Evolutionary conservation across 2,113 vertebrate species (phyloP), one percentile per base, ranked within the genome.

Genomic region (Turnix velox): DNA sequence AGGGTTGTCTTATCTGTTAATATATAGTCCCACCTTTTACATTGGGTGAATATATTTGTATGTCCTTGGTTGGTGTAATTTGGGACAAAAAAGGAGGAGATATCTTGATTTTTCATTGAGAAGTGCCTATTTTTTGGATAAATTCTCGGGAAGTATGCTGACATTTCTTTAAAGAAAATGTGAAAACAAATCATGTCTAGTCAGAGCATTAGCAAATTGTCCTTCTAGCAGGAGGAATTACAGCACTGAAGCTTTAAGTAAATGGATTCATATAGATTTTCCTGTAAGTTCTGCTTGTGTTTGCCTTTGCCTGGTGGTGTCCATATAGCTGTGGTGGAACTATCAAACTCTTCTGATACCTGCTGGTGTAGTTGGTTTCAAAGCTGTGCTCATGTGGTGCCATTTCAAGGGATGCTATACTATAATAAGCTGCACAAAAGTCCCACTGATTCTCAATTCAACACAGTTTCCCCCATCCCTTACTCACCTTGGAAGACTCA

Each of bases 1-100:
- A 84, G 86, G 76, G 90, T 95, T 90, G 83, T 84, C 92, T 96
- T 96, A 96, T 96, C 95, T 94, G 43, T 95, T 96, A 96, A 95
- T 96, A 95, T 93, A 92, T 84, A 90, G 83, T 84, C 28, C 43
- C 31, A 81, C 88, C 51, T 94, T 93, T 85, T 86, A 30, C 49
- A 55, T 4, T 61, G 57, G 72, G 37, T 28, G 19, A 92, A 84
- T 88, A 78, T 87, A 84, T 95, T 93, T 88, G 31, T 83, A 77
- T 33, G n/a, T 45, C 83, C 30, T 95, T 81, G 37, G 43, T 3
- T 78, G 40, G 76, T 48, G 78, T 84, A 90, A 84, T 90, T 54
- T 84, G 52, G 48, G 43, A 94, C 46, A 78, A 84, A 95, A 95
- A 95, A 94, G 16, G 37, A 80, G 59, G 22, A 77, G 35, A 67